Percentiles rank a stretch among this genome's conserved stretches.
Conservation (phyloP, 2,113 vertebrate species). For the Ammospiza caudacuta region DNA sequence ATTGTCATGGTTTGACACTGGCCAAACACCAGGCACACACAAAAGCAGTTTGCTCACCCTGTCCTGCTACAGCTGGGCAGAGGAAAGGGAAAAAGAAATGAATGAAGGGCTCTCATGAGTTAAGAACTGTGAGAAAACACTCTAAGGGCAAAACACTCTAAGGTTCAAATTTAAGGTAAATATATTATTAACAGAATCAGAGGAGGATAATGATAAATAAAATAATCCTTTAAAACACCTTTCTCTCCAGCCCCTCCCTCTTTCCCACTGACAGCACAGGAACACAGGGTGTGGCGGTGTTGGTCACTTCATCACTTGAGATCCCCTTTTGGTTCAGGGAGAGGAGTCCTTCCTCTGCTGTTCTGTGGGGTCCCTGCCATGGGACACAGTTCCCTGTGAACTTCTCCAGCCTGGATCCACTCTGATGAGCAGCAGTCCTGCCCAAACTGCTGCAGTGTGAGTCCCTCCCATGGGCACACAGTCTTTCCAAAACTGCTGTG, state of each 20-base stretch:
- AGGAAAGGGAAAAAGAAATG: not conserved
- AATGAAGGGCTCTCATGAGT: not conserved
- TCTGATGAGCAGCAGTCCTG: too few relatives aligned
- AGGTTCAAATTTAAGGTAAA: not conserved
- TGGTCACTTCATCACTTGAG: not conserved
- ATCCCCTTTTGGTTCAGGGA: not conserved
- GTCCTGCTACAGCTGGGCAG: not conserved
- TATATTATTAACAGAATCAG: not conserved
- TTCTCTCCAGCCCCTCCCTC: not conserved
- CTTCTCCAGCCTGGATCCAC: not conserved
- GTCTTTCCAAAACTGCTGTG: too few relatives aligned
- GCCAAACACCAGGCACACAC: not conserved
- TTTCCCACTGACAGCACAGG: not conserved
- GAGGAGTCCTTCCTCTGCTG: not conserved
- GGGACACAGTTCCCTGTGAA: not conserved
- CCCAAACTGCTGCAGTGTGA: too few relatives aligned
- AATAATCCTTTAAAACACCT: not conserved
- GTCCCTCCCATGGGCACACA: too few relatives aligned
- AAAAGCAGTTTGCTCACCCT: not conserved
- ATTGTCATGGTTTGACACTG: not conserved
- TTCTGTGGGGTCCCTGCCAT: accelerated
- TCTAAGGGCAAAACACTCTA: not conserved
- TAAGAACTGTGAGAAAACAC: not conserved
- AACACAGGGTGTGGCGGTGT: not conserved
- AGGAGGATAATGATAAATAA: not conserved